Percentiles rank a stretch among this genome's conserved stretches.
Evolutionary conservation across 2,797 vertebrate genomes (phyloP).

Genomic region (Epinephelus malabaricus): DNA sequence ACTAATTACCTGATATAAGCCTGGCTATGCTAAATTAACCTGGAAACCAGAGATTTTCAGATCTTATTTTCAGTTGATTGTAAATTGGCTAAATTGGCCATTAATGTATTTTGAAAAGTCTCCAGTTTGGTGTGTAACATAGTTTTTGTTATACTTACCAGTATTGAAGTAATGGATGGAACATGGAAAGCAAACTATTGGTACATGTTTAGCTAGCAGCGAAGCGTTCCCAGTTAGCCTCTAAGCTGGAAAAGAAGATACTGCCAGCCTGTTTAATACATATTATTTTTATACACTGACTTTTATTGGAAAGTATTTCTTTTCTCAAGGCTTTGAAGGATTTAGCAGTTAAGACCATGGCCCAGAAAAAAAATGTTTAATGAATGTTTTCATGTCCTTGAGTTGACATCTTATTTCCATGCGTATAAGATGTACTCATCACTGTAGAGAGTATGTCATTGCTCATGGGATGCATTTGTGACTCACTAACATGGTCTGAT

Average conservation of each 20-base stretch:
- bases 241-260: conserved; percentile 5
- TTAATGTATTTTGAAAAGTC: no score
- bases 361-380: conserved; percentile 39
- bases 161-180: not conserved
- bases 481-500: conserved; percentile 33
- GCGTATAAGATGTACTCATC: conserved; percentile 1
- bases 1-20: no score
- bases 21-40: not conserved
- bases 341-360: conserved; percentile 20
- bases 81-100: no score
- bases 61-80: not conserved
- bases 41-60: not conserved
- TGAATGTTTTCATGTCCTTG: conserved; percentile 49
- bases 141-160: not conserved
- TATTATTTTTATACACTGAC: conserved; percentile 15
- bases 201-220: not conserved
- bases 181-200: not conserved
- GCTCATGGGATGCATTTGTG: conserved; percentile 35
- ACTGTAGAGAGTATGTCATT: conserved; percentile 4
- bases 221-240: not conserved
- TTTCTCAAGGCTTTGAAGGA: conserved; percentile 29
- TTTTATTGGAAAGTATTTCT: conserved; percentile 1
- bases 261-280: not conserved
- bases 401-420: conserved; percentile 43
- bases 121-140: no score